Percentiles rank a stretch among this genome's conserved stretches.
Evolutionary conservation across 2,113 vertebrate species (phyloP).

Genomic region (Nycticebus coucang): DNA sequence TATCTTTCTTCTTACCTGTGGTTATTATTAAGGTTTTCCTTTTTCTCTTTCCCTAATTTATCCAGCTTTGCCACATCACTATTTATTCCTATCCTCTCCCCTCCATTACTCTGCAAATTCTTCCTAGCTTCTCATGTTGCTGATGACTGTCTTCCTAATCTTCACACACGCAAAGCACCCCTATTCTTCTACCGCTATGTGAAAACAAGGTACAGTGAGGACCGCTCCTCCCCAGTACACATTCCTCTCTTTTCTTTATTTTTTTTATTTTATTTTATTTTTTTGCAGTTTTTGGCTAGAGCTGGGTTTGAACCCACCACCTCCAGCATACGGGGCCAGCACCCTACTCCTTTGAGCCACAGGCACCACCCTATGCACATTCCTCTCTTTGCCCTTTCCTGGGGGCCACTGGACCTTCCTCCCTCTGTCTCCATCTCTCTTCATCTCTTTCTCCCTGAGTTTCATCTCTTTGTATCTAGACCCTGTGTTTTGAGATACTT

Average conservation of each 20-base stretch:
- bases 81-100: neutral
- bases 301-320: too few species aligned
- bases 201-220: neutral
- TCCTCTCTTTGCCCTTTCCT: too few species aligned
- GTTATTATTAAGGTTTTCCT: neutral
- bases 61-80: neutral
- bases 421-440: too few species aligned
- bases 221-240: too few species aligned
- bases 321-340: too few species aligned
- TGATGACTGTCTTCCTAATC: neutral
- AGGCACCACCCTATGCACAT: too few species aligned
- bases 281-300: too few species aligned
- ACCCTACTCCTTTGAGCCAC: too few species aligned
- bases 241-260: too few species aligned
- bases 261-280: too few species aligned
- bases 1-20: neutral
- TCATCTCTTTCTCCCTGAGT: neutral
- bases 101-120: neutral
- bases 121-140: neutral
- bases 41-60: neutral
- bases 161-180: neutral
- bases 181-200: neutral
- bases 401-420: too few species aligned
- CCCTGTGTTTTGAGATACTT: neutral
- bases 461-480: neutral